Evolutionary conservation across 2,113 vertebrate genomes (phyloP).

Genomic region (Calyptommatus sinebrachiatus): DNA sequence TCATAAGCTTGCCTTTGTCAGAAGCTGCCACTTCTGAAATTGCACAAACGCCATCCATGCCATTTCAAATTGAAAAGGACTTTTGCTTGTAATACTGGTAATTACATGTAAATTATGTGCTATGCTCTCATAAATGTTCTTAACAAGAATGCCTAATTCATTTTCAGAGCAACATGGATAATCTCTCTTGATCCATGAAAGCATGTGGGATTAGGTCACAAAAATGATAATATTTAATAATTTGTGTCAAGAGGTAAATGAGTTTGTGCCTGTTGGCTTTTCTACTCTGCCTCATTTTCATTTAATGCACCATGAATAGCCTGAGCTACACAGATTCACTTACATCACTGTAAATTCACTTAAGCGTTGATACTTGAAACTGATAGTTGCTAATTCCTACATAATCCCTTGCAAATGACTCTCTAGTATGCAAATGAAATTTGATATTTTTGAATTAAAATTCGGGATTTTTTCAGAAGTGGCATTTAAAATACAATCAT

Average conservation of each 20-base stretch:
- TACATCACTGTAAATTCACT: neutral
- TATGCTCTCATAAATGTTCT: neutral
- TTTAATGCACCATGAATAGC: conserved; percentile 28
- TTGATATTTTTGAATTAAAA: conserved; percentile 15
- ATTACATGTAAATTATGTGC: conserved; percentile 15
- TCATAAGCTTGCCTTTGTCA: conserved; percentile 6
- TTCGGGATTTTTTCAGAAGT: neutral
- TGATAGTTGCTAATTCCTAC: conserved; percentile 40
- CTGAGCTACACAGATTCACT: conserved; percentile 27
- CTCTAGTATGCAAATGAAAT: conserved; percentile 19
- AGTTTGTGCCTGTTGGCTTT: conserved; percentile 40
- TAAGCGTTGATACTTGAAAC: conserved; percentile 36
- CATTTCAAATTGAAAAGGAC: conserved; percentile 9
- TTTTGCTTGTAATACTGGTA: conserved; percentile 26
- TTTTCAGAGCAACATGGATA: conserved; percentile 13
- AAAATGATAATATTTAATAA: conserved; percentile 39
- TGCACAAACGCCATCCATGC: neutral
- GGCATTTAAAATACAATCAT: neutral
- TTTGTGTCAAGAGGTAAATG: conserved; percentile 53
- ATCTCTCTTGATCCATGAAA: conserved; percentile 37
- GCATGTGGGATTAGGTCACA: conserved; percentile 32
- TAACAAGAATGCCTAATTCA: conserved; percentile 36
- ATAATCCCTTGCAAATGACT: conserved; percentile 20
- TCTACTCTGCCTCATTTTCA: conserved; percentile 35
- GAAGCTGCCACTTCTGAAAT: conserved; percentile 2